Evolutionary conservation across 1,140 invertebrate genomes (phyloP), one percentile per base, ranked within the genome.

Genomic region (Ceratina australensis): DNA sequence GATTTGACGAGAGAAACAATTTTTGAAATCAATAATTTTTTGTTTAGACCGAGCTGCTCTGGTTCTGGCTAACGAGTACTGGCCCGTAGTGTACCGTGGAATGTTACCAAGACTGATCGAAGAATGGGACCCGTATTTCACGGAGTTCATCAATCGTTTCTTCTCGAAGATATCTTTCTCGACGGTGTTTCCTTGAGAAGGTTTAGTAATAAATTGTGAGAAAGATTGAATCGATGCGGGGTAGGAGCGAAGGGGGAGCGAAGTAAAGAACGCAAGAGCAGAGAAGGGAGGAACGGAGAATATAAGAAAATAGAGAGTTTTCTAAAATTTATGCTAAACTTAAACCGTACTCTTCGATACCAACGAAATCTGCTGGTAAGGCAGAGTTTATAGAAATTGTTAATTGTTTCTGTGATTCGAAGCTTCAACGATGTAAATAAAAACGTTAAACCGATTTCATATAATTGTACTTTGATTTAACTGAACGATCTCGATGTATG

Each of bases 31-130:
- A 60, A 12, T 64, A 16, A 3, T 63, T 72, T 52, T 74, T 16
- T 67, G 87, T 87, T 28, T 47, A 95, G 94, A 92, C 28, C 89
- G 92, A 63, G 87, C 93, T 13, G 93, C 92, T 8, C 81, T 93
- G 20, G 84, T 81, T 54, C 93, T 95, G 77, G 89, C 92, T 0
- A 94, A 94, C 67, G 92, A 93, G 65, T 93, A 94, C 73, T 95
- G 94, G 94, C 92, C 92, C 75, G n/a, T 91, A 0, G 76, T 95
- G 2, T 95, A 94, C 78, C 91, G 88, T 28, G 90, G 92, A 81
- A 89, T 94, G 81, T 75, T 94, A 33, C 94, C 94, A 0, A 89
- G 91, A n/a, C 87, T 92, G 3, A 87, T 92, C 73, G 83, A 88
- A n/a, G 88, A 87, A 63, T 94, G 93, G 94, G 92, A 93, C 71